Conservation (phyloP, 2,888 invertebrate genomes). For the Endotricha flammealis region DNA sequence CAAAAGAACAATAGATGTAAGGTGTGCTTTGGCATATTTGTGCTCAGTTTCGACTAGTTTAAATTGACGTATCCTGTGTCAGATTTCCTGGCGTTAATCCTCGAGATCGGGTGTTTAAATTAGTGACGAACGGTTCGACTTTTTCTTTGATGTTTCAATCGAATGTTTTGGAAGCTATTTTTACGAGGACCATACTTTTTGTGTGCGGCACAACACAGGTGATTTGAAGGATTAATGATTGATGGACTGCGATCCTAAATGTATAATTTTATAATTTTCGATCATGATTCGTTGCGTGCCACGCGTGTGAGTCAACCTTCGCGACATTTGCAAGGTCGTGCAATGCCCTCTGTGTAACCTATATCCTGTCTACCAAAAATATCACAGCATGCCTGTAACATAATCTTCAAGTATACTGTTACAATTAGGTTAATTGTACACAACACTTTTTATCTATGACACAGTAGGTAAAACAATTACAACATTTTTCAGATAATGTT, state of each 20-base stretch:
- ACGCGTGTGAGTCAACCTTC: constrained; percentile 39
- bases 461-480: no score
- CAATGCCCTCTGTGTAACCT: constrained; percentile 36
- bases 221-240: background rate
- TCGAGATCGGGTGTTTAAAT: constrained; percentile 52
- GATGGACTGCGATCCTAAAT: constrained; percentile 19
- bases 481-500: no score
- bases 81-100: constrained; percentile 67
- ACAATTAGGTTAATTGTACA: no score
- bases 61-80: constrained; percentile 74
- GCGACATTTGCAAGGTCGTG: constrained; percentile 63
- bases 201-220: background rate
- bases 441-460: no score
- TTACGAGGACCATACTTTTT: constrained; percentile 4
- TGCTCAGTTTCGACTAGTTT: constrained; percentile 61
- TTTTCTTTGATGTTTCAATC: constrained; percentile 45
- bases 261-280: constrained; percentile 27
- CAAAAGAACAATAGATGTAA: constrained; percentile 37
- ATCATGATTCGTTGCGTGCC: constrained; percentile 39
- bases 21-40: constrained; percentile 41
- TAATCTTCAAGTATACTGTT: no score
- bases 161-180: constrained; percentile 4
- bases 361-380: constrained; percentile 28
- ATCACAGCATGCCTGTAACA: no score
- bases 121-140: constrained; percentile 45